These are phyloP conservation scores for Mellilla xanthometata DNA, from an alignment of 2,888 invertebrate species.

Conservation along the genomic window DNA sequence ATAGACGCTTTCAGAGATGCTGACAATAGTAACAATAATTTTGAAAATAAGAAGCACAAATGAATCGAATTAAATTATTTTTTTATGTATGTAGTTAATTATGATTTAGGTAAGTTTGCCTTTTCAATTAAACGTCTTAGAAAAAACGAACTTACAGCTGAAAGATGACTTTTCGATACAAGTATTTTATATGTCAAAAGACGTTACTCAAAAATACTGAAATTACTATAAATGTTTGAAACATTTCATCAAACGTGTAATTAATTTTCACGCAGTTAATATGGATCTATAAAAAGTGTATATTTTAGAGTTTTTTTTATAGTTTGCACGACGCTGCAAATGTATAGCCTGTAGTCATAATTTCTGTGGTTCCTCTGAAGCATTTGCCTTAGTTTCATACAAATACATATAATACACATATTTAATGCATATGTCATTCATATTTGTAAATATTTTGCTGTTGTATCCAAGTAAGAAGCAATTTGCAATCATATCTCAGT, in stretches of 20 bases:
- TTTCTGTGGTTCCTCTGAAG: constrained; percentile 71
- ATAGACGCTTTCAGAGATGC: too few species aligned
- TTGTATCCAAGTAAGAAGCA: constrained; percentile 21
- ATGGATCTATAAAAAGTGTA: neutral
- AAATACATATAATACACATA: constrained; percentile 32
- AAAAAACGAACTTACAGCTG: too few species aligned
- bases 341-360: constrained; percentile 30
- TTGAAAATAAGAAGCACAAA: too few species aligned
- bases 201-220: too few species aligned
- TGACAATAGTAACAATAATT: too few species aligned
- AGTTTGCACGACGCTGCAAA: constrained; percentile 23
- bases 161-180: too few species aligned
- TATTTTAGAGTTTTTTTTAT: constrained; percentile 3
- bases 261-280: neutral
- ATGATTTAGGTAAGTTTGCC: too few species aligned
- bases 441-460: constrained; percentile 33
- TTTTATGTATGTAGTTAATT: too few species aligned
- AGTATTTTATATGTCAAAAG: too few species aligned
- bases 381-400: constrained; percentile 62
- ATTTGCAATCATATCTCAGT: constrained; percentile 30
- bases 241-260: neutral
- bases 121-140: too few species aligned
- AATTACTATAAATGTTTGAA: too few species aligned
- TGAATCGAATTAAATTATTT: too few species aligned
- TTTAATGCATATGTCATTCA: constrained; percentile 15